These are phyloP conservation scores for Lophochroa leadbeateri DNA, from an alignment of 2,113 vertebrate genomes.

Conservation along the genomic window DNA sequence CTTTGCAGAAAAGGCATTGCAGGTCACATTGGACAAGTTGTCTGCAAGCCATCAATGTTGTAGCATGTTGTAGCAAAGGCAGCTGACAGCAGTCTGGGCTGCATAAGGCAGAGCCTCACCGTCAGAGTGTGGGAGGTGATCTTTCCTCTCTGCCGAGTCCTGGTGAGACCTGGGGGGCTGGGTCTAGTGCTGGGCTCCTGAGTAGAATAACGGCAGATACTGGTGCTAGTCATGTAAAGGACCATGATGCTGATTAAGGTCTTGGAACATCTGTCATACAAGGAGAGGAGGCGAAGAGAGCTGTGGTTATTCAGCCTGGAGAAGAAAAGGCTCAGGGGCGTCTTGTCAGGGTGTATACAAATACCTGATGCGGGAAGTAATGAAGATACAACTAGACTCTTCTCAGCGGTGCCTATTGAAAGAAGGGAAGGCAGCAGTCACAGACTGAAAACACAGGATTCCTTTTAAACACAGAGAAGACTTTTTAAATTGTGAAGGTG, in stretches of 20 bases:
- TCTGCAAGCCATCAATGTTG: background rate
- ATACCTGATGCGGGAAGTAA: background rate
- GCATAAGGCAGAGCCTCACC: background rate
- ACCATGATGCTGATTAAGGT: background rate
- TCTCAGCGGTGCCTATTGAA: background rate
- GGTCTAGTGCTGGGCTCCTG: fast-evolving
- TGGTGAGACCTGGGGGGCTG: background rate
- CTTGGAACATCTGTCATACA: background rate
- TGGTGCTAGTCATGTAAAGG: background rate
- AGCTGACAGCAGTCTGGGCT: background rate
- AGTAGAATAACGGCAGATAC: fast-evolving
- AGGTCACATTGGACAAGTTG: background rate
- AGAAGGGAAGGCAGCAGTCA: background rate
- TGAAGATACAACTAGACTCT: background rate
- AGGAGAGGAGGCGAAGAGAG: background rate
- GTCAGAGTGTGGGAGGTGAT: background rate
- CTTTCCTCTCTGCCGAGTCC: background rate
- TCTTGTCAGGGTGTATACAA: background rate
- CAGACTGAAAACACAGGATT: background rate
- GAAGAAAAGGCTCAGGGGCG: background rate
- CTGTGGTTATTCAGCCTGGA: background rate
- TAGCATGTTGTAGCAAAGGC: background rate
- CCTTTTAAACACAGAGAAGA: background rate
- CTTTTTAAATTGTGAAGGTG: background rate
- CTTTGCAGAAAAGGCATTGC: background rate